Base-by-base conservation (phyloP, 2,113 vertebrate species). In the Oncorhynchus mykiss region DNA sequence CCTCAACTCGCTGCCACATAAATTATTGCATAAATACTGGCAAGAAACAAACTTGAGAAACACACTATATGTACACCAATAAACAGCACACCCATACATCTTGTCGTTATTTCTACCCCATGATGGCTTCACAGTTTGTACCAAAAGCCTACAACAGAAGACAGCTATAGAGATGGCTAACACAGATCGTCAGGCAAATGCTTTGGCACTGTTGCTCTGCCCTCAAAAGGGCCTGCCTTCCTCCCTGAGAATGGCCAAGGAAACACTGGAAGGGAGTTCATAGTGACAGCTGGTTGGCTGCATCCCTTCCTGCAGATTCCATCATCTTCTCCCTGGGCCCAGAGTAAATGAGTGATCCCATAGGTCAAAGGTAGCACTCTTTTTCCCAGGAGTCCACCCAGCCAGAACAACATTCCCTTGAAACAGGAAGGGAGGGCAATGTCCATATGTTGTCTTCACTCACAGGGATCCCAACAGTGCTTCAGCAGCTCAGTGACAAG, bases 381-480 rank as follows among this genome's bases (percentile, higher is more conserved):
- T 84, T 87, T 92, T 90, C 91, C 89, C 89, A 90, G 89, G 87
- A 83, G 84, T 76, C 90, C 85, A 88, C 60, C 82, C 79, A 84
- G 87, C 83, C 75, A 76, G 75, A 85, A 76, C 79, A 75, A 82
- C 79, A 82, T 92, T 88, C 88, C 86, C 89, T 92, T 86, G 84
- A 80, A 90, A 93, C 89, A 93, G 92, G 91, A 94, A 93, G 88
- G 89, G 86, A 92, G 89, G 91, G 90, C 91, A 92, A 83, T 89
- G 90, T 90, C 91, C 93, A 94, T 93, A 93, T 93, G 92, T 82
- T 92, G 90, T 92, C 89, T 91, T 93, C 82, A 87, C 77, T 85
- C 83, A 82, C 54, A 66, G 16, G 57, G 13, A 65, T 16, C 4
- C 59, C 7, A 6, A 27, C 9, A 22, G 57, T 45, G 71, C 57